phyloP scores from a whole-genome alignment of 2,888 invertebrate genomes.

The Emmelina monodactyla region DNA sequence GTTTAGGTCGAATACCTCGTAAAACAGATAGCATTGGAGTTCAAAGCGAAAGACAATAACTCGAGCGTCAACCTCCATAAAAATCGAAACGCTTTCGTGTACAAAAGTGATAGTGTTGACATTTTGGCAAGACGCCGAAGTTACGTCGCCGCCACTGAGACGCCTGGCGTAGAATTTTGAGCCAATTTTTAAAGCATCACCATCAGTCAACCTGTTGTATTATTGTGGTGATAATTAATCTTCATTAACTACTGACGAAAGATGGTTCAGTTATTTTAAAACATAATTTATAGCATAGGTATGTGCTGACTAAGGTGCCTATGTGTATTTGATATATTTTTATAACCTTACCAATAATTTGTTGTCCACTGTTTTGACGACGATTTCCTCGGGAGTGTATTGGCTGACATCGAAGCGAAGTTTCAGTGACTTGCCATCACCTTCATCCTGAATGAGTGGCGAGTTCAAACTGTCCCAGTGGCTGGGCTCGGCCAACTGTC shows the following conservation, averaged over 20 bases:
- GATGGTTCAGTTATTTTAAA: background rate
- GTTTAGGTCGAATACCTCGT: background rate
- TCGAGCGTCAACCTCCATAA: constrained; percentile 30
- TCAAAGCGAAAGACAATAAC: constrained; percentile 3
- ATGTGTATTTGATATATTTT: too few species aligned
- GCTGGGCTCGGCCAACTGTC: constrained; percentile 66
- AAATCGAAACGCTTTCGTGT: constrained; percentile 20
- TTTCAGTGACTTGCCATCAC: constrained; percentile 92
- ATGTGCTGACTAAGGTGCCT: too few species aligned
- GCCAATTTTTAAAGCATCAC: constrained; percentile 29
- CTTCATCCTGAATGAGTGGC: constrained; percentile 92
- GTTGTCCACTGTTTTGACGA: constrained; percentile 98
- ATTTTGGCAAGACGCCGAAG: constrained; percentile 35
- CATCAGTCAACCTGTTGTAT: constrained; percentile 29
- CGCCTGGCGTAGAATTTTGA: constrained; percentile 18
- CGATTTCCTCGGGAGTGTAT: constrained; percentile 96
- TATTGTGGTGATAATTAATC: constrained; percentile 31
- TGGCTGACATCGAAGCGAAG: constrained; percentile 97
- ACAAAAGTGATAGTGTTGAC: constrained; percentile 25
- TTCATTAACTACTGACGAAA: constrained; percentile 24
- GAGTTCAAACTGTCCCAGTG: constrained; percentile 92
- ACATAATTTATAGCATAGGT: too few species aligned
- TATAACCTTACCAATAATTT: constrained; percentile 89
- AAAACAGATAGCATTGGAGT: background rate
- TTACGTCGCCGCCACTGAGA: too few species aligned